These are phyloP conservation scores for Gadus chalcogrammus DNA, from an alignment of 2,113 vertebrate genomes.

Conservation along the genomic window DNA sequence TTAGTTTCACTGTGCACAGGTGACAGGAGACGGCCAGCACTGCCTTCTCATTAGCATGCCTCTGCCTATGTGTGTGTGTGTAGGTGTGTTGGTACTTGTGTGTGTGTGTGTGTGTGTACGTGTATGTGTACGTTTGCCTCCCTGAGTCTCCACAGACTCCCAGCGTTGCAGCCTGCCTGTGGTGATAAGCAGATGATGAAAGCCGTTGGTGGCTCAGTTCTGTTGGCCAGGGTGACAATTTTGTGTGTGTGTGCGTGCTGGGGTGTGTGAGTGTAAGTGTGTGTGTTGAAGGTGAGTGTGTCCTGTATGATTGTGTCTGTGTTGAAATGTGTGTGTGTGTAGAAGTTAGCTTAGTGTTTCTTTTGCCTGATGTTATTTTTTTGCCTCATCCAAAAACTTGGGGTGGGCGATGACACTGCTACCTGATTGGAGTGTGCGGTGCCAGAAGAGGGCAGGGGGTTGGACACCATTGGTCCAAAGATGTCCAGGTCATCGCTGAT, in stretches of 20 bases:
- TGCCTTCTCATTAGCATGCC: neutral
- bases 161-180: slow-evolving; percentile 33
- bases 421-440: slow-evolving; percentile 61
- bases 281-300: neutral
- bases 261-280: neutral
- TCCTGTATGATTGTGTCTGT: neutral
- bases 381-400: neutral
- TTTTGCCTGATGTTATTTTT: neutral
- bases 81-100: neutral
- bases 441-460: slow-evolving; percentile 84
- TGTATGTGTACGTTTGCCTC: neutral
- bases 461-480: slow-evolving; percentile 97
- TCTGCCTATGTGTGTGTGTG: neutral
- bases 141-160: slow-evolving; percentile 25
- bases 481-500: slow-evolving; percentile 90
- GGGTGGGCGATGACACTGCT: slow-evolving; percentile 21
- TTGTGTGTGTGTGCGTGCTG: slow-evolving; percentile 24
- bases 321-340: slow-evolving; percentile 12
- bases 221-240: slow-evolving; percentile 9
- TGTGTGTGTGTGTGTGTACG: neutral
- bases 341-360: neutral
- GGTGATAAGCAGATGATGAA: slow-evolving; percentile 53
- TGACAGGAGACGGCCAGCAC: neutral
- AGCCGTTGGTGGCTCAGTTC: slow-evolving; percentile 18
- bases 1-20: neutral